Base-by-base conservation (phyloP, 2,797 vertebrate genomes). In the Sebastiscus tertius region DNA sequence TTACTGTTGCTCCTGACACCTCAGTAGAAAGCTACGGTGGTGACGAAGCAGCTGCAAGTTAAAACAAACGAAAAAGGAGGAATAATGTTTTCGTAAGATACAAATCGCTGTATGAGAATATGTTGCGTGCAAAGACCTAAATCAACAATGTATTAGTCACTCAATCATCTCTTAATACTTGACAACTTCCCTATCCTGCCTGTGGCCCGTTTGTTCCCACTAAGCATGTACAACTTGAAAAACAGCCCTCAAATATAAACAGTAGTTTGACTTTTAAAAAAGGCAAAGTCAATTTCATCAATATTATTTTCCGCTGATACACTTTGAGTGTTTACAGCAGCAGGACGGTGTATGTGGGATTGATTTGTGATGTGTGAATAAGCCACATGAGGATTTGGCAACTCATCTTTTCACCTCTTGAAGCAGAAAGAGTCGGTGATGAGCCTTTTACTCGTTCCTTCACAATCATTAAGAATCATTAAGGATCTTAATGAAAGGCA, bases 381-480 rank as follows among this genome's bases (percentile, higher is more conserved):
- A 63, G n/a, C 60, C 6, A 49, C 1, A 11, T 6, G 1, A 58
- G 26, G 54, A 33, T 59, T 33, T 42, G 69, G 9, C 55, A 8
- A n/a, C 56, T 18, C 36, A 42, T 24, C 62, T 27, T 77, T 79
- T 68, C 26, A 63, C 58, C 42, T 78, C 36, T 52, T 36, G 61
- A 42, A 81, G 75, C 65, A 77, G 66, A 78, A 78, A 72, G 60
- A 31, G 73, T 69, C 58, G 36, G 46, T 78, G 77, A 83, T 73
- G 81, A 80, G 72, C 42, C 34, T 58, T 72, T 63, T 11, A 72
- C 76, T 67, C 56, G 27, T 29, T 80, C 46, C 66, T 33, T 16
- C 29, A 74, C 71, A 26, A 3, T 76, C 77, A 77, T 85, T 82
- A 77, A 64, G 70, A 78, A 75, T 39, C 71, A 66, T 83, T 74